Evolutionary conservation across 37 sponge, comb jelly and placozoan species (phyloP).

Genomic region (Mnemiopsis leidyi): DNA sequence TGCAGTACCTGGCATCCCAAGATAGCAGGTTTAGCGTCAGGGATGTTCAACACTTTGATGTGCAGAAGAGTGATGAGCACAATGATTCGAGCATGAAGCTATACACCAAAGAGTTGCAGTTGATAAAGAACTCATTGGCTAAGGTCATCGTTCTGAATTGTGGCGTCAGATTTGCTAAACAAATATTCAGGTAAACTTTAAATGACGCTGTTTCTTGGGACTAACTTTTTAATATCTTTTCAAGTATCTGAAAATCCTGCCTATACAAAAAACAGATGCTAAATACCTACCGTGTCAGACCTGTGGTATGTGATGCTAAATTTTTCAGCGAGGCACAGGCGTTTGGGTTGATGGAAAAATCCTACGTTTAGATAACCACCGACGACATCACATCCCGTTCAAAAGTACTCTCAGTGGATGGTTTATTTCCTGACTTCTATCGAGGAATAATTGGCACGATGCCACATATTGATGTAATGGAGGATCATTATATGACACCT

Average conservation of each 20-base stretch:
- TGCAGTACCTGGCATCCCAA: conserved; percentile 17
- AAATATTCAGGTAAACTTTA: background rate
- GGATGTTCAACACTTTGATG: background rate
- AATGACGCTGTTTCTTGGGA: too few relatives aligned
- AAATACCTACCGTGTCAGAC: too few relatives aligned
- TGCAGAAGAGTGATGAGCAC: background rate
- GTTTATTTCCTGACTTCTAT: background rate
- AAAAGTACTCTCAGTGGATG: background rate
- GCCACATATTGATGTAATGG: too few relatives aligned
- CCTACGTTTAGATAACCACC: background rate
- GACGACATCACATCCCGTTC: background rate
- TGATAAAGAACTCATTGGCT: background rate
- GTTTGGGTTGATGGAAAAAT: background rate
- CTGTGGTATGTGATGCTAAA: too few relatives aligned
- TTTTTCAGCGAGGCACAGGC: background rate
- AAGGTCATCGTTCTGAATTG: background rate
- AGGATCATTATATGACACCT: too few relatives aligned
- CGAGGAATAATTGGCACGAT: background rate
- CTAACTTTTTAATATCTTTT: too few relatives aligned
- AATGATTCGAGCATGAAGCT: background rate
- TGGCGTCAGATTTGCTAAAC: background rate
- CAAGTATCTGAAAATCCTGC: too few relatives aligned
- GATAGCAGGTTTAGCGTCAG: background rate
- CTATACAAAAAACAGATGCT: too few relatives aligned
- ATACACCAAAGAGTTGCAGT: background rate